A percentile compares a stretch with the other conserved stretches of the same genome.
Conservation (phyloP, 2,113 vertebrate species). For the Centropus unirufus region DNA sequence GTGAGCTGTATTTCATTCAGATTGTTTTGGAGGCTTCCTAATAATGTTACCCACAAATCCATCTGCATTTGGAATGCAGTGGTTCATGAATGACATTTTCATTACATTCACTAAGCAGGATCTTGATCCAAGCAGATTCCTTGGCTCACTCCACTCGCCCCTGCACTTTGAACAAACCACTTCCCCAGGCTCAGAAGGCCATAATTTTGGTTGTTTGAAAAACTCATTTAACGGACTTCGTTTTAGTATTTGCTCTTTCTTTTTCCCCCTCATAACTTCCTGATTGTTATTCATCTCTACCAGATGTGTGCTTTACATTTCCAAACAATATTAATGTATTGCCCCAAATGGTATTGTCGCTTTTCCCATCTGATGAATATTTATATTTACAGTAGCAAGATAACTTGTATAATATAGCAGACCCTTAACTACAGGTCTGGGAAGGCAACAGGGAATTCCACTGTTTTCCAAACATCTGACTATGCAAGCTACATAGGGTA, state of each 20-base stretch:
- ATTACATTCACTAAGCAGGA: slow-evolving; percentile 3
- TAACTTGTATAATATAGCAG: not conserved
- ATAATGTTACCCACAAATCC: slow-evolving; percentile 21
- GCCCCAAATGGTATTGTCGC: not conserved
- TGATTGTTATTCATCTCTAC: slow-evolving; percentile 48
- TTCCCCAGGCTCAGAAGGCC: slow-evolving; percentile 25
- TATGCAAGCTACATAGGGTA: not conserved
- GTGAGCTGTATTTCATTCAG: slow-evolving; percentile 45
- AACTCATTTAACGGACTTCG: slow-evolving; percentile 44
- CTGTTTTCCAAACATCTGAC: not conserved
- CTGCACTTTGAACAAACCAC: slow-evolving; percentile 54
- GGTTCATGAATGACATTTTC: slow-evolving; percentile 7
- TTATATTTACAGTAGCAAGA: slow-evolving; percentile 46
- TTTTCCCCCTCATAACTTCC: slow-evolving; percentile 12
- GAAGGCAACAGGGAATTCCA: not conserved
- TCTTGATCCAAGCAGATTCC: slow-evolving; percentile 27
- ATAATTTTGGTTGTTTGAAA: slow-evolving; percentile 43
- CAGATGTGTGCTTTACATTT: slow-evolving; percentile 56
- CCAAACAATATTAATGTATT: not conserved
- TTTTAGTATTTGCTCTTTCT: not conserved
- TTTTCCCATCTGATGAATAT: slow-evolving; percentile 4
- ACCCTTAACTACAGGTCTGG: slow-evolving; percentile 10
- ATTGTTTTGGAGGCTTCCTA: slow-evolving; percentile 18
- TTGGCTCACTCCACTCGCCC: not conserved
- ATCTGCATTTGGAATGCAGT: slow-evolving; percentile 13